Base-by-base conservation (phyloP, 2,113 vertebrate species). In the Cyanocitta stelleri region DNA sequence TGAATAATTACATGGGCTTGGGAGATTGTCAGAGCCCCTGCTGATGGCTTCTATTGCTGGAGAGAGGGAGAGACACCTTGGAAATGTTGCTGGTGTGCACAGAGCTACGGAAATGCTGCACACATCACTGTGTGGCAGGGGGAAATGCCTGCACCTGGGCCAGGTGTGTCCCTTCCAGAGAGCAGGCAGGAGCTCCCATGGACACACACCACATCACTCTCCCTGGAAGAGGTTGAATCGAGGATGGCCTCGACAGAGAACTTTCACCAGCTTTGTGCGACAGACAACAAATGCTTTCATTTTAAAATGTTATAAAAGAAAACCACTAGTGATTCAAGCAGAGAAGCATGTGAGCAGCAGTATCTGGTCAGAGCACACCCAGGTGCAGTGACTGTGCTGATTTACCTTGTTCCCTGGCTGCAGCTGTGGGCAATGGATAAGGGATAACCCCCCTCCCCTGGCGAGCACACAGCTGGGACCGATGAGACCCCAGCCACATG, bases 401-500 rank as follows among this genome's bases (percentile, higher is more conserved):
- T 75, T 7, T 52, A n/a, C 49, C 39, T 41, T 5, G 0, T 5
- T 71, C 39, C 56, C 51, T 30, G 58, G 41, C 67, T 79, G 82
- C 58, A 76, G 87, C 82, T 76, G 85, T 16, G 49, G 71, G 71
- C 69, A 52, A 3, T 24, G 64, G 33, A 54, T 10, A n/a, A 37
- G 13, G 16, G 35, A 75, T 13, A 17, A 44, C 9, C 4, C 1
- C 1, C 35, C 49, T 51, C 24, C 33, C 67, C 62, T 0, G 4
- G 62, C 59, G 54, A 13, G 74, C 48, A 43, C 48, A 13, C 19
- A 41, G 63, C 54, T 46, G 71, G 62, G 37, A 55, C 6, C 0
- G 0, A 7, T 1, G 1, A 55, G 41, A 63, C 11, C 35, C 33
- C 79, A 56, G 0, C 5, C 56, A 77, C 41, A 16, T 7, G 22